Evolutionary conservation across 1,140 invertebrate species (phyloP).

Genomic region (Paralvinella palmiformis): DNA sequence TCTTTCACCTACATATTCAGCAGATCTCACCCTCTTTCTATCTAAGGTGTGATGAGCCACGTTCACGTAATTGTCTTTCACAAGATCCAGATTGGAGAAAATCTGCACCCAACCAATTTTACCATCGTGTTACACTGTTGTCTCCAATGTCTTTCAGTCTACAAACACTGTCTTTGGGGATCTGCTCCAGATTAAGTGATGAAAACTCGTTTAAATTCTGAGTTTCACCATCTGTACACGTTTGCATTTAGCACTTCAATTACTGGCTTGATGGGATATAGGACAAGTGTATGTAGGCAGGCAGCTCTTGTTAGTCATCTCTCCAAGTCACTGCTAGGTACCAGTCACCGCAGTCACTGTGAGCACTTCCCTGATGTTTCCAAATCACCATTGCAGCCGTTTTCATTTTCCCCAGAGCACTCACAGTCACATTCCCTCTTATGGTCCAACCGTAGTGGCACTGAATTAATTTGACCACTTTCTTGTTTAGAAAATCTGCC

Average conservation of each 20-base stretch:
- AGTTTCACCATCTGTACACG: not conserved
- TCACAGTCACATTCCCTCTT: not conserved
- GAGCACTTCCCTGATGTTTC: not conserved
- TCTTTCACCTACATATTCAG: not conserved
- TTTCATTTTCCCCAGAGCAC: too few species aligned
- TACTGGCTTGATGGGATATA: slow-evolving; percentile 9
- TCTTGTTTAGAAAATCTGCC: not conserved
- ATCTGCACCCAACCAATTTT: slow-evolving; percentile 1
- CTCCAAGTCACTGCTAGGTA: not conserved
- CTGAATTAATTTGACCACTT: slow-evolving; percentile 1
- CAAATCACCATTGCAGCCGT: not conserved
- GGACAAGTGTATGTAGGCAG: slow-evolving; percentile 7
- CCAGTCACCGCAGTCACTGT: not conserved
- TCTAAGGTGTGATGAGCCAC: too few species aligned
- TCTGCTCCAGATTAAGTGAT: slow-evolving; percentile 2
- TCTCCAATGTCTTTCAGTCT: not conserved
- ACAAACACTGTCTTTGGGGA: slow-evolving; percentile 9
- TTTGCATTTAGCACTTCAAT: not conserved
- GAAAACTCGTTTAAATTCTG: slow-evolving; percentile 7
- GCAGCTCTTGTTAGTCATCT: not conserved
- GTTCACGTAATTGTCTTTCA: too few species aligned
- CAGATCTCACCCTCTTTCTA: not conserved
- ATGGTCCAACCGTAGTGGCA: not conserved
- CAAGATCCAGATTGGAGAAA: not conserved
- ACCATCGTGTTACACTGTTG: slow-evolving; percentile 2